Base-by-base conservation (phyloP, 2,888 invertebrate genomes). In the Platerodrilus igneus region DNA sequence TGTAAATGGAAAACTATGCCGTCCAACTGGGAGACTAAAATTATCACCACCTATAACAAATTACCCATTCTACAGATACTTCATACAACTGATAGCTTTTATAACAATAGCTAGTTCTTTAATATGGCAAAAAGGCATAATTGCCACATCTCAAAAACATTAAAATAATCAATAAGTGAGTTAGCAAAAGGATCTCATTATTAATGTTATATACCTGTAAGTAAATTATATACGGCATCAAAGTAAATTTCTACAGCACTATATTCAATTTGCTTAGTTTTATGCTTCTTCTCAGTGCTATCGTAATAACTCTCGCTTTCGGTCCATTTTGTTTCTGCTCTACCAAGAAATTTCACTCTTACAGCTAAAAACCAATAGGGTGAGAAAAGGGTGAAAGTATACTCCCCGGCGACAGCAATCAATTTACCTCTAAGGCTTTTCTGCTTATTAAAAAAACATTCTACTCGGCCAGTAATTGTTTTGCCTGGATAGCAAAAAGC, bases 1-100 rank as follows among this genome's bases (percentile, higher is more conserved):
- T 7, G 31, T 50, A 43, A 63, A 64, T 9, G 58, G 60, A 37
- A 59, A 63, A 2, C 55, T 51, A 44, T 63, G 59, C 26, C 53
- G 55, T 6, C 64, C 64, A n/a, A 37, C 25, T 8, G 53, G 16
- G 9, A 64, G 29, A 2, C 34, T 45, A 18, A 52, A 52, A 22
- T 47, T 53, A 14, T 54, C 57, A 30, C 55, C 48, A 37, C 51
- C 61, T 62, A 37, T 27, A 50, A 48, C 47, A 25, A n/a, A 21
- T n/a, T 15, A n/a, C n/a, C n/a, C n/a, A n/a, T n/a, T n/a, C n/a
- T n/a, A n/a, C n/a, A n/a, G n/a, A 19, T 19, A 7, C 7, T 7
- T 19, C 19, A 8, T 7, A 5, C 19, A 7, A 8, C 7, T 7
- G 19, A 19, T 19, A 19, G 6, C 7, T 5, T 7, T 19, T 19